Conservation (phyloP, 2,888 invertebrate species). For the Clistopyga incitator region DNA sequence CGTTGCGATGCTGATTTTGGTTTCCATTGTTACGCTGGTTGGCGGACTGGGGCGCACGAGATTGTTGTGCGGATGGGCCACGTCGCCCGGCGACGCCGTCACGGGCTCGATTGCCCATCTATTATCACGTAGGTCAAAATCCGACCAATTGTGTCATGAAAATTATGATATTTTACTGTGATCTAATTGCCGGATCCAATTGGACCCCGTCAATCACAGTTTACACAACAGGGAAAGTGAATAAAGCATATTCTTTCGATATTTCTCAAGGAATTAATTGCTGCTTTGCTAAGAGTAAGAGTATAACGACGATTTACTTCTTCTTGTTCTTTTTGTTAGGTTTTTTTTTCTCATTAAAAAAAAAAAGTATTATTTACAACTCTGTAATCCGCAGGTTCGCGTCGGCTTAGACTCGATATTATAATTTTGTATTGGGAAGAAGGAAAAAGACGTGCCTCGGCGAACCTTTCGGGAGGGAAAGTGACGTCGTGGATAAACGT, state of each 20-base stretch:
- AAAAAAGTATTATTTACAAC: slow-evolving; percentile 33
- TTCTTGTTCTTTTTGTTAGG: background rate
- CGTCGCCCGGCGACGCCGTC: slow-evolving; percentile 83
- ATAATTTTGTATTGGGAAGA: slow-evolving; percentile 10
- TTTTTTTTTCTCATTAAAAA: slow-evolving; percentile 8
- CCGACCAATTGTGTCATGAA: slow-evolving; percentile 81
- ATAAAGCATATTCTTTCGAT: slow-evolving; percentile 51
- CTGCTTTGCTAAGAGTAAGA: slow-evolving; percentile 1
- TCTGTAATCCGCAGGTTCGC: slow-evolving; percentile 39
- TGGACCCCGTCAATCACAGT: slow-evolving; percentile 69
- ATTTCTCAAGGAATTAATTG: slow-evolving; percentile 25
- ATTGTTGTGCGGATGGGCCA: slow-evolving; percentile 83
- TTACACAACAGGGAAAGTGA: slow-evolving; percentile 37
- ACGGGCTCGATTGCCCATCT: slow-evolving; percentile 84
- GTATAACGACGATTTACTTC: background rate
- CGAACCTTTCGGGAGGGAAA: slow-evolving; percentile 42
- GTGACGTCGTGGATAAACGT: slow-evolving; percentile 55
- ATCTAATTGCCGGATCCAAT: slow-evolving; percentile 71
- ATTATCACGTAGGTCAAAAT: slow-evolving; percentile 81
- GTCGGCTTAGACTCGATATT: slow-evolving; percentile 22
- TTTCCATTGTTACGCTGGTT: slow-evolving; percentile 84
- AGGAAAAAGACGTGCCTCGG: slow-evolving; percentile 54
- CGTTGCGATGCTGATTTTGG: slow-evolving; percentile 84
- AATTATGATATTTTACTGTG: slow-evolving; percentile 71
- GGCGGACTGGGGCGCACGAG: slow-evolving; percentile 83